These are phyloP conservation scores for Nothocercus nigrocapillus DNA, from an alignment of 2,113 vertebrate species.

Conservation along the genomic window DNA sequence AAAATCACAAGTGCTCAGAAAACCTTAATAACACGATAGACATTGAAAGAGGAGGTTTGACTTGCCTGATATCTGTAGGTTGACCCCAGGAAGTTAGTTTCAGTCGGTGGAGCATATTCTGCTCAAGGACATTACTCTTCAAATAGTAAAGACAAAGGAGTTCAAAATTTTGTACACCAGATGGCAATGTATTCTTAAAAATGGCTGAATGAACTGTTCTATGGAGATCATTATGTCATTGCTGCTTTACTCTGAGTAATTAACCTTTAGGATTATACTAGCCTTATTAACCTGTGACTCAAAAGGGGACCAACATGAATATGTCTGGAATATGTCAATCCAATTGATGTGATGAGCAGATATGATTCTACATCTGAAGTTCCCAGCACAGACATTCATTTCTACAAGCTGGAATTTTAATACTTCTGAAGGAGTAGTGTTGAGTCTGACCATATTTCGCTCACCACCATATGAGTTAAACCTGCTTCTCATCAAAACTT, in stretches of 20 bases:
- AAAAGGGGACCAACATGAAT: neutral
- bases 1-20: neutral
- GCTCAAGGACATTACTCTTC: neutral
- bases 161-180: conserved; percentile 63
- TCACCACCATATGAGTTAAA: neutral
- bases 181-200: conserved; percentile 72
- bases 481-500: neutral
- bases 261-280: neutral
- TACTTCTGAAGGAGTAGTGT: neutral
- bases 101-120: neutral
- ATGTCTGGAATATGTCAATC: neutral
- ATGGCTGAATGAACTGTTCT: neutral
- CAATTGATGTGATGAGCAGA: neutral
- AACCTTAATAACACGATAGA: neutral
- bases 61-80: neutral
- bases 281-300: neutral
- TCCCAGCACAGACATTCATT: neutral
- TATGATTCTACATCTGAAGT: neutral
- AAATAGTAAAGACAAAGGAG: neutral
- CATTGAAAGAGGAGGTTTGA: neutral
- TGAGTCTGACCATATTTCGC: neutral
- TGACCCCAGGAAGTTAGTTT: neutral
- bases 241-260: neutral
- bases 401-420: neutral
- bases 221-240: neutral